phyloP scores from a whole-genome alignment of 2,797 vertebrate genomes.

The Ambastaia sidthimunki region DNA sequence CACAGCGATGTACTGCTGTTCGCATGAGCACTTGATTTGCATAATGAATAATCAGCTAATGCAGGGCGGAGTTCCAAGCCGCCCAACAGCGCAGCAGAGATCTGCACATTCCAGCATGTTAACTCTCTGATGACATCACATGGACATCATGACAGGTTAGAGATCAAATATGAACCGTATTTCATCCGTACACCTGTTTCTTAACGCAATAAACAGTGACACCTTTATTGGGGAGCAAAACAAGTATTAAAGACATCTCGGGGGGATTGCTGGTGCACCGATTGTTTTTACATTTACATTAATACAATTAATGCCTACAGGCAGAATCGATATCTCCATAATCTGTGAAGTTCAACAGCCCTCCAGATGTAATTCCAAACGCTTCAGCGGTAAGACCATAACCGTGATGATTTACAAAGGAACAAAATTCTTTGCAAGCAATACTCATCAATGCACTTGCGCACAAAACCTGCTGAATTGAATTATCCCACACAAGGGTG shows the following conservation, averaged over 20 bases:
- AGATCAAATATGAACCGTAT: constrained; percentile 43
- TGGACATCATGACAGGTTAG: constrained; percentile 7
- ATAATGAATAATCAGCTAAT: constrained; percentile 60
- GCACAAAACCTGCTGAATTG: constrained; percentile 1
- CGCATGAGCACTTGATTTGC: constrained; percentile 46
- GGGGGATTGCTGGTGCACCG: not conserved
- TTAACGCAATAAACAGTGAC: constrained; percentile 19
- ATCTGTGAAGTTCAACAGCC: not conserved
- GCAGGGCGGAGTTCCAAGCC: constrained; percentile 29
- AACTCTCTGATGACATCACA: constrained; percentile 15
- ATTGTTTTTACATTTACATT: not conserved
- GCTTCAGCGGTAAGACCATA: not conserved
- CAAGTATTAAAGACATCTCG: not conserved
- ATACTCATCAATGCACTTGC: constrained; percentile 10
- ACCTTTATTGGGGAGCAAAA: not conserved
- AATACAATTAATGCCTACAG: not conserved
- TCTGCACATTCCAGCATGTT: constrained; percentile 14
- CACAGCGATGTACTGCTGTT: constrained; percentile 23
- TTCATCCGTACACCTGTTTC: constrained; percentile 19
- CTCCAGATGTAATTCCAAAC: not conserved
- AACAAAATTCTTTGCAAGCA: not conserved
- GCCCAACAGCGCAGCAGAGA: constrained; percentile 30
- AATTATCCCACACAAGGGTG: constrained; percentile 13
- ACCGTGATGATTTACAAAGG: not conserved
- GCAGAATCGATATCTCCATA: not conserved